Base-by-base conservation (phyloP, 2,113 vertebrate genomes). In the Brachypodius melanocephalos region DNA sequence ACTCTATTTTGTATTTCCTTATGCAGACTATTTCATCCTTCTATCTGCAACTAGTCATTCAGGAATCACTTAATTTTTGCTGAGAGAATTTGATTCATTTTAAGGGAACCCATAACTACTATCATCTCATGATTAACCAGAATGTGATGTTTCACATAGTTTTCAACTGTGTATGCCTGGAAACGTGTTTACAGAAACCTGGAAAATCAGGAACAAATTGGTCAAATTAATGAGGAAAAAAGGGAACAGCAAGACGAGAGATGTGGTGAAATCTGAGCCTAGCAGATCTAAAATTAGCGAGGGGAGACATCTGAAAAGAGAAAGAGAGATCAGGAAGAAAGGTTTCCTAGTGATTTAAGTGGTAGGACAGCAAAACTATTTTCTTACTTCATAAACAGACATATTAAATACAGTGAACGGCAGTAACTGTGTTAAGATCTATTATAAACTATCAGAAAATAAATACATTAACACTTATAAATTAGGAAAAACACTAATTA, bases 371-470 rank as follows among this genome's bases (percentile, higher is more conserved):
- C 26, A 66, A 88, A 94, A 42, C 46, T 88, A 79, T 74, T 61
- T 87, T 93, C 69, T 62, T 88, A 66, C 11, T 79, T 38, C 36
- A 54, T 57, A 85, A 72, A 65, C 49, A 79, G 69, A 81, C 15
- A 57, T 59, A 67, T 49, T 46, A 91, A 94, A 91, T 88, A 66
- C 22, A 88, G 16, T 1, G 5, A 58, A 79, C 49, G 16, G 42
- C 24, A 88, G 32, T 73, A 79, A 69, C 54, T 69, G 29, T 57
- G 19, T 36, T 66, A 82, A 90, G 31, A 45, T 61, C 15, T 85
- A 49, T 51, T 65, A 89, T 42, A 73, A 94, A 62, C n/a, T 32
- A 73, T 26, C 49, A 93, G 82, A 93, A 93, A 93, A 91, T 45
- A 95, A 91, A 83, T 63, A 83, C 12, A 90, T 62, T 88, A 79